These are phyloP conservation scores for Melanotaenia nigrans DNA, from an alignment of 2,797 vertebrate genomes.

Conservation along the genomic window DNA sequence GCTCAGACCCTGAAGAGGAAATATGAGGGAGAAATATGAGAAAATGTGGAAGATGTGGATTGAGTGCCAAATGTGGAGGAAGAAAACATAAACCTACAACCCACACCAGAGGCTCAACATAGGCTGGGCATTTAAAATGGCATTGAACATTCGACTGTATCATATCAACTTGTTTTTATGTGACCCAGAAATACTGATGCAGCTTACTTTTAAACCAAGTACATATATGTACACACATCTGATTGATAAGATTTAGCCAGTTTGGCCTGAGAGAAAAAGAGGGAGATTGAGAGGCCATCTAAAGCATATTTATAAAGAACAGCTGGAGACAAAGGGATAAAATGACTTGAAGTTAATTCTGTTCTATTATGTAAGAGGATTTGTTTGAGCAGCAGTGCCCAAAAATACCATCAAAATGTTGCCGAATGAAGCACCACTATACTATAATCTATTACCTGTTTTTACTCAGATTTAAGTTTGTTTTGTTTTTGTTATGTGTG, in stretches of 20 bases:
- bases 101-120: constrained; percentile 38
- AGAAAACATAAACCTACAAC: constrained; percentile 57
- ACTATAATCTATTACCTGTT: not conserved
- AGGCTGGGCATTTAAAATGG: constrained; percentile 55
- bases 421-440: constrained; percentile 13
- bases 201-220: constrained; percentile 3
- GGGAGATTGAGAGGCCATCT: not conserved
- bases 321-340: constrained; percentile 29
- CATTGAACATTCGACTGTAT: constrained; percentile 31
- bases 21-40: constrained; percentile 71
- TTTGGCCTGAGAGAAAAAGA: constrained; percentile 5
- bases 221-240: not conserved
- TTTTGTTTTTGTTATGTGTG: no score
- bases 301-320: not conserved
- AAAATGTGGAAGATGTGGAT: constrained; percentile 44
- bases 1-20: constrained; percentile 81
- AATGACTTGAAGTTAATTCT: constrained; percentile 10
- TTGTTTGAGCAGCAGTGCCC: constrained; percentile 32
- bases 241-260: constrained; percentile 15
- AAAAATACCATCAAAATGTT: constrained; percentile 32
- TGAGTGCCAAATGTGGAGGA: constrained; percentile 75
- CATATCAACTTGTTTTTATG: constrained; percentile 35
- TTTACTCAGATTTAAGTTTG: constrained; percentile 5
- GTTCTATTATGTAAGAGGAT: constrained; percentile 4
- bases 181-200: constrained; percentile 18